Evolutionary conservation across 2,113 vertebrate species (phyloP), one percentile per base, ranked within the genome.

Genomic region (Spheniscus mendiculus): DNA sequence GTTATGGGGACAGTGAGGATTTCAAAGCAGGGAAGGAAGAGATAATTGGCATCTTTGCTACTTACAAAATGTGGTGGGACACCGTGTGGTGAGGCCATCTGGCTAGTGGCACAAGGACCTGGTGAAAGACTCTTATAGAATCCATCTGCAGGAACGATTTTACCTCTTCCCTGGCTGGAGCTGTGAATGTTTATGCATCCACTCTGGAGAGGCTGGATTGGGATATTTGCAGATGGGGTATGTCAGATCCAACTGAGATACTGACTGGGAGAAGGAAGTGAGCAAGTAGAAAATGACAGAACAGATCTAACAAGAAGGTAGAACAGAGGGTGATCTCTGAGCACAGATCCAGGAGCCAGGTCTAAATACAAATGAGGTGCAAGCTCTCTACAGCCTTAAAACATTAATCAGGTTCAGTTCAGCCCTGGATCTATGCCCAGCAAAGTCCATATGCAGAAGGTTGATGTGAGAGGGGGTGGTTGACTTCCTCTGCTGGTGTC

Each of bases 21-120:
- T 77, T 71, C 42, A 65, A 83, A 74, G 81, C 61, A 61, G 63
- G 74, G 76, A 32, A 74, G 70, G 89, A 83, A 83, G 81, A 63
- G 38, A 47, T 67, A 87, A n/a, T 55, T 94, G 94, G 82, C 83
- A 86, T n/a, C 44, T 92, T 82, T 89, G 29, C 45, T 67, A 53
- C 21, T 63, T 96, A 52, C 44, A 82, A 86, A 96, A 91, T 6
- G 47, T 70, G 66, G 66, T 73, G 55, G 95, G 87, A 79, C 34
- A 42, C 18, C 34, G 1, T 90, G 84, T 49, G 45, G 96, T 47
- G 91, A 83, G 87, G 85, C 94, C 93, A 96, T 97, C 94, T 96
- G 94, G 84, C 9, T 58, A 17, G 42, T 40, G 84, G 40, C 62
- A 47, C 2, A 18, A 47, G 81, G 30, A 22, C 40, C 65, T 50